Base-by-base conservation (phyloP, 2,797 vertebrate species). In the Silurus lanzhouensis region DNA sequence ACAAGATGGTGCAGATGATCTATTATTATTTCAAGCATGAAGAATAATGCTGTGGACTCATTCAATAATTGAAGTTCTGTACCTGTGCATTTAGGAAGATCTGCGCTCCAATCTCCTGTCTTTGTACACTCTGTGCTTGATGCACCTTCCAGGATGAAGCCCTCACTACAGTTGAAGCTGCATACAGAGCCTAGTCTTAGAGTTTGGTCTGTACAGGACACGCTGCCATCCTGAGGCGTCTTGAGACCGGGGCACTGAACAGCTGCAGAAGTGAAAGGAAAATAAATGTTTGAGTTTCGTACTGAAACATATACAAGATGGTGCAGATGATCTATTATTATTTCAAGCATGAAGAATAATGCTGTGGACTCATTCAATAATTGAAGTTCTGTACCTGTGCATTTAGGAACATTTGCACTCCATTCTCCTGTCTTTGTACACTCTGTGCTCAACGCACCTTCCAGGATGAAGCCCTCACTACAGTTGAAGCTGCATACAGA, bases 401-500 rank as follows among this genome's bases (percentile, higher is more conserved):
- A 95, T 60, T n/a, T 88, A 27, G 93, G 93, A 38, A 60, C 64
- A 6, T 75, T 25, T 52, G 82, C 0, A 22, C 13, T 92, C 96
- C 96, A 96, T 46, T 83, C 76, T 76, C 95, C 95, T 0, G 92
- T 91, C 38, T 91, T 91, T 84, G 92, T 90, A 48, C 96, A 96
- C 66, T 84, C 63, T 57, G 91, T 48, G 5, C 38, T 74, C 0
- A 72, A 60, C 0, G 84, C 72, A 55, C 95, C 94, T 52, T 91
- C 84, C 60, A 95, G 63, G 6, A 82, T 17, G 76, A 94, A 95
- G 5, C 95, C 95, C 6, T 91, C 76, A 0, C 85, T 17, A 44
- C 96, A 96, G 77, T 67, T 90, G 88, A 96, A 95, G 27, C 76
- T 88, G 83, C 96, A 96, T 70, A 48, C 89, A 6, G 95, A 92